A percentile compares a stretch with the other conserved stretches of the same genome.
phyloP scores from a whole-genome alignment of 1,140 invertebrate species.

The Sinonovacula constricta region DNA sequence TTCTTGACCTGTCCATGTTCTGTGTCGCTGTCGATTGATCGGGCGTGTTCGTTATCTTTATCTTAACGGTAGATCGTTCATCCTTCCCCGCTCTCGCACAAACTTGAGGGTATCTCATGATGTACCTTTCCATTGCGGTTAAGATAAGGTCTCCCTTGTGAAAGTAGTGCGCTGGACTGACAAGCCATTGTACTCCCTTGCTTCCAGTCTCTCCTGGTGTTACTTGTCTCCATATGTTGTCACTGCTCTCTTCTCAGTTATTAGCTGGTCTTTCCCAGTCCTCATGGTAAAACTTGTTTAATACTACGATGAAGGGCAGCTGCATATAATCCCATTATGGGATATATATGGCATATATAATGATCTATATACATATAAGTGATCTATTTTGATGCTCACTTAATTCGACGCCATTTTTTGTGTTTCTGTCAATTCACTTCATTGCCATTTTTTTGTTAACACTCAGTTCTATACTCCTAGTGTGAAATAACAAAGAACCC shows the following conservation, averaged over 20 bases:
- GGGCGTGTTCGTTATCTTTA: slow-evolving; percentile 14
- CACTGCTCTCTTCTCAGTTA: slow-evolving; percentile 41
- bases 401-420: too few species aligned
- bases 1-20: slow-evolving; percentile 31
- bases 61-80: slow-evolving; percentile 22
- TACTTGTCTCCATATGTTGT: slow-evolving; percentile 32
- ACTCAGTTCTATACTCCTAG: too few species aligned
- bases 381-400: too few species aligned
- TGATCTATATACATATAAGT: too few species aligned
- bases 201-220: slow-evolving; percentile 30
- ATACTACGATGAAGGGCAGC: too few species aligned
- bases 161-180: background rate
- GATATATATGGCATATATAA: too few species aligned
- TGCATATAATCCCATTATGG: too few species aligned
- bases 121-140: background rate
- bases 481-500: too few species aligned
- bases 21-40: slow-evolving; percentile 28
- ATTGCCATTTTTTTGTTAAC: too few species aligned
- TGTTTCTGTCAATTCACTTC: too few species aligned
- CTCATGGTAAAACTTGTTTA: slow-evolving; percentile 13
- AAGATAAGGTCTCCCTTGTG: background rate
- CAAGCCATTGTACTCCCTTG: slow-evolving; percentile 18
- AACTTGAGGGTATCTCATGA: slow-evolving; percentile 8
- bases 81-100: slow-evolving; percentile 36
- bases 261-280: slow-evolving; percentile 4